Evolutionary conservation across 2,888 invertebrate species (phyloP), one percentile per base, ranked within the genome.

Genomic region (Leptinotarsa tumamoca): DNA sequence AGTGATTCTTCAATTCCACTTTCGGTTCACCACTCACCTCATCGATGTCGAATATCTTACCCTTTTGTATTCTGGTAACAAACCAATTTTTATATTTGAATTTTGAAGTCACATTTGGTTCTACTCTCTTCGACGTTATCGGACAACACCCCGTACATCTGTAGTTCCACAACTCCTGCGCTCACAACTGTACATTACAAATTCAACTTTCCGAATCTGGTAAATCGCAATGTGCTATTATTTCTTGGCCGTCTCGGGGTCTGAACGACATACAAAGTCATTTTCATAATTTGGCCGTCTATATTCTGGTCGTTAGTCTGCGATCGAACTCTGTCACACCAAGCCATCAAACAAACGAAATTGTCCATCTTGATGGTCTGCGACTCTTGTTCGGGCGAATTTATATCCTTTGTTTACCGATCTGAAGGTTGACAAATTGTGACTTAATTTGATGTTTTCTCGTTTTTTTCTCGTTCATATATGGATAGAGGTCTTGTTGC

Each of bases 201-300:
- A 73, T 58, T 49, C 63, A 63, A 63, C 63, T 63, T 63, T 63
- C 63, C 63, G 63, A 63, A 63, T 33, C 63, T 63, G 56, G 73
- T 78, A 79, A 75, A 80, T 79, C 76, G 78, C 68, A 76, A 68
- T 72, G 73, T 74, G 79, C 80, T 75, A 81, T 78, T 76, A 74
- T 74, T 81, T 79, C 79, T 78, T 76, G 80, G 79, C 79, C 81
- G 82, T 83, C 81, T 82, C 79, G 77, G 79, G 80, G 81, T 78
- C 81, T 81, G 83, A 87, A 88, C 89, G 88, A 89, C 89, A 88
- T 88, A 87, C 86, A 85, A 70, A 74, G 88, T 90, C 89, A 91
- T 90, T 91, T 91, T 91, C 90, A 90, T 91, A 91, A 91, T 90
- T 90, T 88, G 88, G 89, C 90, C 90, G 90, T 91, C 90, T 90